Evolutionary conservation across 2,113 vertebrate species (phyloP).

Genomic region (Pygoscelis adeliae): DNA sequence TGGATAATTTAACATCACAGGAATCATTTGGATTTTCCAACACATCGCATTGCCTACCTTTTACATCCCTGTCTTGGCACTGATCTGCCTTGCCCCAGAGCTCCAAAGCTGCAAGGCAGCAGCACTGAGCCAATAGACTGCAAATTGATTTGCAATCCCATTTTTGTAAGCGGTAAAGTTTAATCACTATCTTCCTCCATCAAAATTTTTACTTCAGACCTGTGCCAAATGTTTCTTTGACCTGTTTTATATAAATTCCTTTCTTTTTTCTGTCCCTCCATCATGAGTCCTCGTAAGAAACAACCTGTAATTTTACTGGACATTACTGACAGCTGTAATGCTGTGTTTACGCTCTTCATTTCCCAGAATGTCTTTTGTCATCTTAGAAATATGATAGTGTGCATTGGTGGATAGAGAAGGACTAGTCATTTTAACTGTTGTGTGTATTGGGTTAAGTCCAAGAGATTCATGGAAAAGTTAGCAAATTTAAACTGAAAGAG

Average conservation of each 20-base stretch:
- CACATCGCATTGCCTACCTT: background rate
- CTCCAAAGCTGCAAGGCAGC: background rate
- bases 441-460: rapidly evolving
- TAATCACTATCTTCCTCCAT: background rate
- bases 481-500: background rate
- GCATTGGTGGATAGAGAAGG: background rate
- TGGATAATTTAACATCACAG: background rate
- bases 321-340: background rate
- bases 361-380: background rate
- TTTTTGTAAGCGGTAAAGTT: background rate
- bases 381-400: background rate
- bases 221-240: background rate
- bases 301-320: background rate
- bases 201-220: background rate
- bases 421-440: background rate
- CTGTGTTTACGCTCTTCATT: background rate
- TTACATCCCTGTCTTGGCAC: background rate
- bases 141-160: background rate
- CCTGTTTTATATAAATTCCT: background rate
- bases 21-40: background rate
- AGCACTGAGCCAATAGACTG: background rate
- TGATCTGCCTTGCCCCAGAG: background rate
- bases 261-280: background rate
- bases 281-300: background rate
- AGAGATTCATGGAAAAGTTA: background rate